Conservation (phyloP, 2,113 vertebrate species). For the Cyanoramphus novaezelandiae region DNA sequence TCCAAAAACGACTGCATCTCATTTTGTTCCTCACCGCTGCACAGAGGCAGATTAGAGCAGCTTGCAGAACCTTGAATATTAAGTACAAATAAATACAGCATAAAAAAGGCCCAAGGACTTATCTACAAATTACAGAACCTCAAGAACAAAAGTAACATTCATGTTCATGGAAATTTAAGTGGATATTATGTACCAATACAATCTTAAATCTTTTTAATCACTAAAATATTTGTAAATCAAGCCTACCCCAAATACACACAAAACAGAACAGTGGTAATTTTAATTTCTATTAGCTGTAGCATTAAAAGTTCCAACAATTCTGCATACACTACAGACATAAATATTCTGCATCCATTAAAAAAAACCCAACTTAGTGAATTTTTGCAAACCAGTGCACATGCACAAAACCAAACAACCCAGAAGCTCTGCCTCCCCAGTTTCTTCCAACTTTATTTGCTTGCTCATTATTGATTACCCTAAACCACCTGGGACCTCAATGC, state of each 20-base stretch:
- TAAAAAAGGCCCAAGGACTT: background rate
- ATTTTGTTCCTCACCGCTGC: background rate
- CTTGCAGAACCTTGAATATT: background rate
- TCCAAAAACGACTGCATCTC: background rate
- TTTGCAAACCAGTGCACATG: background rate
- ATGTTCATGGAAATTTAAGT: background rate
- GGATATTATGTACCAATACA: background rate
- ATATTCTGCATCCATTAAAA: background rate
- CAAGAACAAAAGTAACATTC: background rate
- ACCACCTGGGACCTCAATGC: background rate
- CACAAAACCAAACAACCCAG: background rate
- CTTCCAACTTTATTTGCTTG: background rate
- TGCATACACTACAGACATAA: background rate
- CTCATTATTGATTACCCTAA: background rate
- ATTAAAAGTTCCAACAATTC: background rate
- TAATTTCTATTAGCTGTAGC: background rate
- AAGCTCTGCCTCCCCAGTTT: background rate
- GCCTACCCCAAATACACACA: background rate
- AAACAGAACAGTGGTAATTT: background rate
- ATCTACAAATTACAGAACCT: background rate
- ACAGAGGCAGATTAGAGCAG: background rate
- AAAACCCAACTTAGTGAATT: background rate
- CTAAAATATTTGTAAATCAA: background rate
- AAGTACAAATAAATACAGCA: background rate
- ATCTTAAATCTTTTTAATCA: background rate